These are phyloP conservation scores for Dufourea novaeangliae DNA, from an alignment of 1,140 invertebrate genomes.

Conservation along the genomic window DNA sequence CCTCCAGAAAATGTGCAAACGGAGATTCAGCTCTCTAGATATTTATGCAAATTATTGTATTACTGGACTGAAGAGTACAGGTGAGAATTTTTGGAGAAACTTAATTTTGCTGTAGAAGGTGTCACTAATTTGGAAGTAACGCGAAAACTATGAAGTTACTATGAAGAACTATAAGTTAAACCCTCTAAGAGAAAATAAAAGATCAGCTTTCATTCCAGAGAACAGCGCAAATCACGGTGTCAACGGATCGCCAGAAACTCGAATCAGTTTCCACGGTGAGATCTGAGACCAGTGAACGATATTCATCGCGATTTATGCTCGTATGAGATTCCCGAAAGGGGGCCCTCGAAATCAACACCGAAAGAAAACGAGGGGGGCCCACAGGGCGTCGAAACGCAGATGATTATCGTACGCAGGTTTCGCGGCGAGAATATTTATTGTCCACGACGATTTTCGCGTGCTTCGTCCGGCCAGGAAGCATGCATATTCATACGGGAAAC, in stretches of 20 bases:
- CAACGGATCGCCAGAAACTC: background rate
- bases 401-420: conserved; percentile 34
- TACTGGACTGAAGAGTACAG: too few relatives aligned
- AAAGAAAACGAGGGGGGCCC: background rate
- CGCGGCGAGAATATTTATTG: conserved; percentile 49
- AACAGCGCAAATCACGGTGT: background rate
- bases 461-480: conserved; percentile 14
- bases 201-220: background rate
- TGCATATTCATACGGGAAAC: conserved; percentile 54
- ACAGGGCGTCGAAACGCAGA: conserved; percentile 32
- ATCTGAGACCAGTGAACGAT: background rate
- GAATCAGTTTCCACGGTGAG: background rate
- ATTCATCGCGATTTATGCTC: conserved; percentile 4
- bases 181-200: background rate
- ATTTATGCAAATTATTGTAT: too few relatives aligned
- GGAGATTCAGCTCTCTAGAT: too few relatives aligned
- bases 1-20: too few relatives aligned
- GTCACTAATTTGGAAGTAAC: too few relatives aligned
- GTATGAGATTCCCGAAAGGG: background rate
- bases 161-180: too few relatives aligned
- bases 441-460: conserved; percentile 46
- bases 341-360: conserved; percentile 25
- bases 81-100: too few relatives aligned
- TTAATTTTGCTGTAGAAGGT: too few relatives aligned
- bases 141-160: too few relatives aligned